phyloP scores from a whole-genome alignment of 2,888 invertebrate genomes.

The Cryptocheilus praepositus region DNA sequence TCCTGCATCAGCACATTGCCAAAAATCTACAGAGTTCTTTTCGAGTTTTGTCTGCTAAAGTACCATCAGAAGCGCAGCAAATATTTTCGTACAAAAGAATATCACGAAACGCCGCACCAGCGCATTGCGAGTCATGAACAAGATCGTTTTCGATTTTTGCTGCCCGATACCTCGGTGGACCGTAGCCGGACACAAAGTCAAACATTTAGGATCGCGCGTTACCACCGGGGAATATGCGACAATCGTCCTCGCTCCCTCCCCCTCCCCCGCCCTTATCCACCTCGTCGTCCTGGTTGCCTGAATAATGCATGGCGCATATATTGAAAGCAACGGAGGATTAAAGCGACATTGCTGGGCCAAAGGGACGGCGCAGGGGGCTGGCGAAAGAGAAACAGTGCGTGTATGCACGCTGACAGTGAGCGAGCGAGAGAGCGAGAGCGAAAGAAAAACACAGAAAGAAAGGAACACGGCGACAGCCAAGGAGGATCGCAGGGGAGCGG shows the following conservation, averaged over 20 bases:
- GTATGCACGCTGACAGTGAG: neutral
- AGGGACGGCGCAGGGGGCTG: neutral
- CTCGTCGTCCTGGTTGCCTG: conserved; percentile 31
- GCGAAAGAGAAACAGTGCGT: neutral
- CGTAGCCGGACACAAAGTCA: no score
- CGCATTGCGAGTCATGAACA: no score
- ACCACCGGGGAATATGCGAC: conserved; percentile 38
- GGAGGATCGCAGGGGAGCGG: neutral
- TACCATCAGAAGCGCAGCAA: no score
- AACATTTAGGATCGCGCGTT: conserved; percentile 2
- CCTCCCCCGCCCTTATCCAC: conserved; percentile 1
- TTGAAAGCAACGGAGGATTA: conserved; percentile 50
- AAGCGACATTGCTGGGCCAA: conserved; percentile 41
- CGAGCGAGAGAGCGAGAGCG: conserved; percentile 3
- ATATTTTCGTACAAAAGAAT: no score
- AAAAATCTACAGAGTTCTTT: no score
- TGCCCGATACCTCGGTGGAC: no score
- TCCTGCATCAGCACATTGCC: no score
- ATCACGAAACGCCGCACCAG: no score
- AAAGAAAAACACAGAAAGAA: conserved; percentile 3
- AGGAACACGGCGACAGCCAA: neutral
- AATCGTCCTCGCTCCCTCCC: conserved; percentile 24
- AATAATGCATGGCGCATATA: conserved; percentile 57
- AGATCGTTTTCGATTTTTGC: no score
- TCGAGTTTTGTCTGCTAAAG: no score